Conservation (phyloP, 2,797 vertebrate species). For the Pseudochaenichthys georgianus region DNA sequence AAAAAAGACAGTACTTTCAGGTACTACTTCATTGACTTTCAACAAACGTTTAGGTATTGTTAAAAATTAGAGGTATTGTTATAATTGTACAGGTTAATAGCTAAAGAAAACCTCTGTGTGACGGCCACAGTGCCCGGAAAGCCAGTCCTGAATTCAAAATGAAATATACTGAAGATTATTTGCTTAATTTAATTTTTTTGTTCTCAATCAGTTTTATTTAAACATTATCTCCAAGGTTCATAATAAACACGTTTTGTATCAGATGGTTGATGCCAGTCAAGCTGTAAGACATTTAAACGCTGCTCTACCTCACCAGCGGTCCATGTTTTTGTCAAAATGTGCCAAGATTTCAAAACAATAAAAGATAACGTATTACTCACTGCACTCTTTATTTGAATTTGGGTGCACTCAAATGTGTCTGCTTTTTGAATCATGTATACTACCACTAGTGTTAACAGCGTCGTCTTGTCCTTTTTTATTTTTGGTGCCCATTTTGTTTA, state of each 20-base stretch:
- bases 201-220: background rate
- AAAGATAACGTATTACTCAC: background rate
- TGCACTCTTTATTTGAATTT: slow-evolving; percentile 1
- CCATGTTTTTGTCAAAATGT: background rate
- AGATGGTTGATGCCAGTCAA: background rate
- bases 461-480: background rate
- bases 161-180: background rate
- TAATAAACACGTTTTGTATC: background rate
- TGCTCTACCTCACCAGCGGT: background rate
- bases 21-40: background rate
- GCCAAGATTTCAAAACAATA: background rate
- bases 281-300: slow-evolving; percentile 4
- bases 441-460: background rate
- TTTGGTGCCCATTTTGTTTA: background rate
- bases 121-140: background rate
- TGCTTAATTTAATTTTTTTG: background rate
- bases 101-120: background rate
- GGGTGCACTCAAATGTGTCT: background rate
- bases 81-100: background rate
- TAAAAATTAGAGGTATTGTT: background rate
- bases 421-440: background rate
- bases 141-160: background rate
- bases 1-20: background rate
- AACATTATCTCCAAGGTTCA: background rate
- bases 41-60: background rate